phyloP scores from a whole-genome alignment of 1,140 invertebrate species.

The Drosophila kohkoa region DNA sequence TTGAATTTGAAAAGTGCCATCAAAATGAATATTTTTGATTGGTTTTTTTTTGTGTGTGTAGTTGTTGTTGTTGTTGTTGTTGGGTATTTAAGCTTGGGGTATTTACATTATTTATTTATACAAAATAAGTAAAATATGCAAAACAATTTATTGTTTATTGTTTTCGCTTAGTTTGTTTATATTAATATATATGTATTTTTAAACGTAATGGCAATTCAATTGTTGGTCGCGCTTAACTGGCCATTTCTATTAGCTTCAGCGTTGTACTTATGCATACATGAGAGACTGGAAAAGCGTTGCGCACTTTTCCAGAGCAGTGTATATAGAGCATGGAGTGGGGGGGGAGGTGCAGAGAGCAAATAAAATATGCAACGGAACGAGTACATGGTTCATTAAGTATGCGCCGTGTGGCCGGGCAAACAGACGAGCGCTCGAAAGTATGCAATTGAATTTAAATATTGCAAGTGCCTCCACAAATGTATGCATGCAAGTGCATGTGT shows the following conservation, averaged over 20 bases:
- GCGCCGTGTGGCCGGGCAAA: slow-evolving; percentile 68
- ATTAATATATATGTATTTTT: slow-evolving; percentile 29
- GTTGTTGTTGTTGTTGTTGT: background rate
- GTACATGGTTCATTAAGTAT: slow-evolving; percentile 77
- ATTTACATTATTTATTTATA: slow-evolving; percentile 6
- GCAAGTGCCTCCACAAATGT: slow-evolving; percentile 55
- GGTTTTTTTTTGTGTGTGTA: too few species aligned
- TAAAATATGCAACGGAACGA: slow-evolving; percentile 73
- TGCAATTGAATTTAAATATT: slow-evolving; percentile 84
- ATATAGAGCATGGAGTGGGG: background rate
- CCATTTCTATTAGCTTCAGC: slow-evolving; percentile 2
- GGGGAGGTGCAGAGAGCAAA: slow-evolving; percentile 35
- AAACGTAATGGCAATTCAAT: slow-evolving; percentile 65
- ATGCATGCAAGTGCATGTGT: background rate
- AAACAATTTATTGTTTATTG: slow-evolving; percentile 13
- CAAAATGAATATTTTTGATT: background rate
- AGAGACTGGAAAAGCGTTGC: slow-evolving; percentile 7
- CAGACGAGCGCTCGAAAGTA: slow-evolving; percentile 71
- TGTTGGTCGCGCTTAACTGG: slow-evolving; percentile 49
- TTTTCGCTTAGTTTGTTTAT: slow-evolving; percentile 44
- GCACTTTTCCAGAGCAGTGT: slow-evolving; percentile 18
- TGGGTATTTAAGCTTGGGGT: background rate
- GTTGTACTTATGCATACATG: background rate
- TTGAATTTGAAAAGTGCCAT: slow-evolving; percentile 11
- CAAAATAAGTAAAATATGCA: background rate